phyloP scores from a whole-genome alignment of 2,888 invertebrate genomes.

The Ectemnius continuus region DNA sequence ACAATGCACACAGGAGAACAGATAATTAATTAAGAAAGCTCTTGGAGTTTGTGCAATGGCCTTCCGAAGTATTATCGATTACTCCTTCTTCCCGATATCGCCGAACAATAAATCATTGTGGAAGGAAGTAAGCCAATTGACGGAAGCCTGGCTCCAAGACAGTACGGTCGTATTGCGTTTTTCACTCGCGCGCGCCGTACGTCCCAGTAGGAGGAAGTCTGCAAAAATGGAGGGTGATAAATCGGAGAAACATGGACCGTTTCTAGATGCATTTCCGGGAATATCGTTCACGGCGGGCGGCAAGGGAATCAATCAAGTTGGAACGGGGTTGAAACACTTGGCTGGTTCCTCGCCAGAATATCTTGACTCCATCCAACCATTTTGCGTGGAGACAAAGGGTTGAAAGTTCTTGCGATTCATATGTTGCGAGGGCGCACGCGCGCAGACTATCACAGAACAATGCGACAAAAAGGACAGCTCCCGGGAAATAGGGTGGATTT shows the following conservation, averaged over 20 bases:
- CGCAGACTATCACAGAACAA: conserved; percentile 1
- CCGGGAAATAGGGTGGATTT: conserved; percentile 39
- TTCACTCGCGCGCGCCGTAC: neutral
- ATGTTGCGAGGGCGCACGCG: neutral
- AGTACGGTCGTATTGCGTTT: neutral
- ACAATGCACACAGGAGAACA: no score
- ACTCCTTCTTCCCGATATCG: no score
- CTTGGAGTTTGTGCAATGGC: no score
- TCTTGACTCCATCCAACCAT: conserved; percentile 9
- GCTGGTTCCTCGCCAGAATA: neutral
- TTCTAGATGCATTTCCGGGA: neutral
- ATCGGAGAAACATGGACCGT: neutral
- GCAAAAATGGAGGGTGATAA: conserved; percentile 4
- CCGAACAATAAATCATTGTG: no score
- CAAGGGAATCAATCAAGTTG: neutral
- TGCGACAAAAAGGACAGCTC: conserved; percentile 28
- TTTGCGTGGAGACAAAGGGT: conserved; percentile 22
- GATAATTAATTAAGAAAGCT: no score
- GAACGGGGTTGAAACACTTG: neutral
- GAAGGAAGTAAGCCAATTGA: no score
- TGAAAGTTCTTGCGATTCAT: conserved; percentile 28
- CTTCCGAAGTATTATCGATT: no score
- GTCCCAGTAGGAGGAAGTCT: neutral
- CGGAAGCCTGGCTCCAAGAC: no score
- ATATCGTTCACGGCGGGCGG: neutral